Evolutionary conservation across 2,797 vertebrate genomes (phyloP).

Genomic region (Sebastes minor): DNA sequence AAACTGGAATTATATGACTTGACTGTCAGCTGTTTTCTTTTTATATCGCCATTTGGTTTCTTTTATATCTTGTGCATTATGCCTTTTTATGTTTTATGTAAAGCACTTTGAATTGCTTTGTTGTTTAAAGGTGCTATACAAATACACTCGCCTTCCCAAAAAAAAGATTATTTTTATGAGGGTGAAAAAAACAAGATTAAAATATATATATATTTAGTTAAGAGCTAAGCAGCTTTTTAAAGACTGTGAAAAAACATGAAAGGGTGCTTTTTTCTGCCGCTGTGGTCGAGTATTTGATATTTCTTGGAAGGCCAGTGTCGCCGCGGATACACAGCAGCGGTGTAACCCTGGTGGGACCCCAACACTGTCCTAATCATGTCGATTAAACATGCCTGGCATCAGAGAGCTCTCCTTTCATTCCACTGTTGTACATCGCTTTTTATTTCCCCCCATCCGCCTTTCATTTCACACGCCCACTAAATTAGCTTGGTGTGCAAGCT

Average conservation of each 20-base stretch:
- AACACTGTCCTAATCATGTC: conserved; percentile 44
- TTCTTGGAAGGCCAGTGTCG: background rate
- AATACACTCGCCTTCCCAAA: background rate
- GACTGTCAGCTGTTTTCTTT: background rate
- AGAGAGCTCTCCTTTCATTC: conserved; percentile 56
- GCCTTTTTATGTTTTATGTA: background rate
- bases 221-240: background rate
- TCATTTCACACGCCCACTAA: conserved; percentile 69
- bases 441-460: conserved; percentile 56
- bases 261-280: background rate
- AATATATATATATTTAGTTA: background rate
- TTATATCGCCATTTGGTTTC: background rate
- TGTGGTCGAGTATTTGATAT: background rate
- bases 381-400: conserved; percentile 60
- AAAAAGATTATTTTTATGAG: background rate
- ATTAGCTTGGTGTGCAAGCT: conserved; percentile 70
- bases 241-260: background rate
- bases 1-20: background rate
- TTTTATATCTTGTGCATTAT: accelerated
- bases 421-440: conserved; percentile 49
- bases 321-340: background rate
- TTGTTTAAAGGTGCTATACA: background rate
- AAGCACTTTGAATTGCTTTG: background rate
- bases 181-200: background rate
- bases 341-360: conserved; percentile 25